Conservation (phyloP, 2,888 invertebrate genomes). For the Lasioglossum marginatum region DNA sequence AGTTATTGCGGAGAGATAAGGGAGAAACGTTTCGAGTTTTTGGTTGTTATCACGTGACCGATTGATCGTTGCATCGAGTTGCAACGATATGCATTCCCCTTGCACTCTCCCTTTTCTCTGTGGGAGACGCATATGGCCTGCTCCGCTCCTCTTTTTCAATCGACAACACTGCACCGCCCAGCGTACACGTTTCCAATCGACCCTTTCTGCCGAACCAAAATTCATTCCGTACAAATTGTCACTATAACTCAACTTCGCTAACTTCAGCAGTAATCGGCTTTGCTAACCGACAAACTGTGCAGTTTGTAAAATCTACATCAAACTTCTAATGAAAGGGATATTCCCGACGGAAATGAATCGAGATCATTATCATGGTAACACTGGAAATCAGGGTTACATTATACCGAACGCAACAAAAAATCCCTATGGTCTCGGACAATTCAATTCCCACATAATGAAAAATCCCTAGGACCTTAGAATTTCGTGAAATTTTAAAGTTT, state of each 20-base stretch:
- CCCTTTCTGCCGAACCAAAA: conserved; percentile 10
- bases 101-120: conserved; percentile 8
- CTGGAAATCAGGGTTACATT: neutral
- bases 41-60: neutral
- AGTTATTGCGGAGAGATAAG: neutral
- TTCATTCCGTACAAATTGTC: neutral
- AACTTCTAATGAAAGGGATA: neutral
- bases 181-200: conserved; percentile 10
- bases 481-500: neutral
- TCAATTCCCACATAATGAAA: neutral
- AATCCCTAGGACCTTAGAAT: neutral
- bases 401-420: no score
- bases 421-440: neutral
- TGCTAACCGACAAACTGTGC: neutral
- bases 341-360: neutral
- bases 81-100: neutral
- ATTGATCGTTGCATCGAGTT: conserved; percentile 5
- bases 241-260: neutral
- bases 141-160: conserved; percentile 19
- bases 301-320: neutral
- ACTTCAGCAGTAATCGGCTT: neutral
- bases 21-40: neutral
- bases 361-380: neutral
- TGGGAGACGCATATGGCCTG: conserved; percentile 19
- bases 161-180: conserved; percentile 8